Evolutionary conservation across 2,797 vertebrate genomes (phyloP), one percentile per base, ranked within the genome.

Genomic region (Mustela erminea): DNA sequence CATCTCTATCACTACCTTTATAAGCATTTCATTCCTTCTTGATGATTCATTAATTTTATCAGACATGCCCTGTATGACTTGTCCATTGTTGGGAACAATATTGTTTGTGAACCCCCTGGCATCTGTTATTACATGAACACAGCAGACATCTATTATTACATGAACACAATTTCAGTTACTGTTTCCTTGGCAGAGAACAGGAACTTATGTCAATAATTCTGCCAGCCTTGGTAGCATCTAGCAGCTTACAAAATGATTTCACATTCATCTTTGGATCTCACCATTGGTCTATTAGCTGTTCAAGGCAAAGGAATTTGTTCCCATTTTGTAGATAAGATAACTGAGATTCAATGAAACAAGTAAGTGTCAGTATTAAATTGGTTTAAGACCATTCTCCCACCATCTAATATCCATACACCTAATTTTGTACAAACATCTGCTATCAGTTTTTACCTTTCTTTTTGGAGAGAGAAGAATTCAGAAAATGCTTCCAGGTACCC

Each of bases 181-280:
- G 64, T 96, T 97, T 96, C 25, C 58, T 64, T 90, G 78, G 46
- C 95, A 96, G 54, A 95, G 38, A 96, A 25, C 29, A 92, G 77
- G 25, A 86, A 91, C 62, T 43, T 54, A 82, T 82, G 60, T 83
- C 84, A 89, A 56, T 87, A 46, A 86, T 84, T 78, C 46, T 75
- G 9, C 46, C 14, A n/a, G 23, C 78, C 23, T 54, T 29, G 64
- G 29, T 20, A 74, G 25, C 11, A 49, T 49, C 46, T 74, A 52
- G 21, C 15, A 58, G 15, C 46, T 89, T 72, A 88, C 7, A 75
- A 64, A 93, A 94, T 74, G 32, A 56, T 41, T 83, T 84, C 29
- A 18, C 3, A 49, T 70, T 58, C 25, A 64, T 92, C 70, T 27
- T 20, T 77, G 62, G 10, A 90, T 88, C 8, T 80, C 23, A 35